Base-by-base conservation (phyloP, 2,888 invertebrate genomes). In the Xanthorhoe designata region DNA sequence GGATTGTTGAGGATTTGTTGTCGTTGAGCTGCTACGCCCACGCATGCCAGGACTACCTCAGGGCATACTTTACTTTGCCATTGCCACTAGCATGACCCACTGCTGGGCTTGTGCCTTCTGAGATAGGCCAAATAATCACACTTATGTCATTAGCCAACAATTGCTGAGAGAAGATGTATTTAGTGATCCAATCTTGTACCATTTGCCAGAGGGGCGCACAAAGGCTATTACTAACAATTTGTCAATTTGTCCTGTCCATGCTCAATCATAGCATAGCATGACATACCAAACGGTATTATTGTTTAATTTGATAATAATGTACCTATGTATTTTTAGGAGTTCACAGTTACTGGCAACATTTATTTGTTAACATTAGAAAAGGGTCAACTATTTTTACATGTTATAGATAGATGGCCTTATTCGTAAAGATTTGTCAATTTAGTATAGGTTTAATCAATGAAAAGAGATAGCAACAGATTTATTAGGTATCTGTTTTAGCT, bases 151-250 rank as follows among this genome's bases (percentile, higher is more conserved):
- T 13, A 42, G 3, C 32, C 47, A 7, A 7, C 7, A 1, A 57
- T 47, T 58, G 17, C 49, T 5, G 13, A 18, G 17, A 17, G 18
- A 42, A 42, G 38, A 42, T 42, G 3, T 42, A 42, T 42, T 13
- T 42, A 13, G 38, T 42, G 2, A 42, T 17, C 47, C 17, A 47
- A 47, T 47, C 8, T 58, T 47, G 17, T 50, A 35, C 18, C 9
- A 35, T 53, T 15, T 45, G 2, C 1, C 17, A 50, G 47, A 67
- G 71, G 69, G 69, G 68, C 71, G 57, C 78, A 80, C 82, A 79
- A 81, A 82, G 81, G 78, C 81, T 78, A 84, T 88, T 89, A 88
- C 82, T 85, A 85, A 83, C 87, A 89, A 90, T 90, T 90, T 89
- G 84, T 84, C 89, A 89, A 89, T 87, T 82, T 77, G 80, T 73